A percentile compares a stretch with the other conserved stretches of the same genome.
These are phyloP conservation scores for Neopelma chrysocephalum DNA, from an alignment of 2,797 vertebrate species.

Conservation along the genomic window DNA sequence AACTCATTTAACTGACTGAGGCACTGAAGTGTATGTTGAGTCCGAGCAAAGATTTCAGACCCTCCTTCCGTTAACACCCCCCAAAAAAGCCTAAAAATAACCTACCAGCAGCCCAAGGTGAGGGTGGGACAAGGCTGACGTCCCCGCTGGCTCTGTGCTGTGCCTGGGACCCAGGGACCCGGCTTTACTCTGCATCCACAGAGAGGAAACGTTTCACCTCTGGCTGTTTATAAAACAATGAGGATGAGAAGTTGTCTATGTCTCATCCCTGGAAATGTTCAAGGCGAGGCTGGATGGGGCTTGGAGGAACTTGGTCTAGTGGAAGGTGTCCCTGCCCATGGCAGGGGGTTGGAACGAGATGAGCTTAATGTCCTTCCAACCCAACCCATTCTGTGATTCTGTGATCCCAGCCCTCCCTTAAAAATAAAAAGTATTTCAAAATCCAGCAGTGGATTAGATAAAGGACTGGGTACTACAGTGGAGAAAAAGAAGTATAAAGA, in stretches of 20 bases:
- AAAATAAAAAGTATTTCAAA: not conserved
- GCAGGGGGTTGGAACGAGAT: not conserved
- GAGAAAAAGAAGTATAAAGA: not conserved
- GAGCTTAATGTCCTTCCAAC: not conserved
- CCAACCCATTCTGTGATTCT: not conserved
- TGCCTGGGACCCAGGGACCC: no score
- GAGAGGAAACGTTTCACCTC: not conserved
- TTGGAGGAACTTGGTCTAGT: not conserved
- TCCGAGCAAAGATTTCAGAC: not conserved
- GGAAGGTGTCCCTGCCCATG: not conserved
- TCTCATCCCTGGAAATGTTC: not conserved
- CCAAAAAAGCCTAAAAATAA: not conserved
- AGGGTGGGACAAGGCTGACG: not conserved
- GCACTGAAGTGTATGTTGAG: not conserved
- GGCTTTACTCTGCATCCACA: not conserved
- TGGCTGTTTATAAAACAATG: not conserved
- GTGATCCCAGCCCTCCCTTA: not conserved
- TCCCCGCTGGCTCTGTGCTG: accelerated
- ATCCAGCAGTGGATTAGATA: not conserved
- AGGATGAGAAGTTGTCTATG: not conserved
- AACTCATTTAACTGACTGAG: not conserved
- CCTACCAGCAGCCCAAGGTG: not conserved
- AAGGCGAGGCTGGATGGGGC: accelerated
- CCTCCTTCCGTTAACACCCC: not conserved
- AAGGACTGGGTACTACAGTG: not conserved